phyloP scores from a whole-genome alignment of 1,140 invertebrate genomes.

The Macrocentrus cingulum region DNA sequence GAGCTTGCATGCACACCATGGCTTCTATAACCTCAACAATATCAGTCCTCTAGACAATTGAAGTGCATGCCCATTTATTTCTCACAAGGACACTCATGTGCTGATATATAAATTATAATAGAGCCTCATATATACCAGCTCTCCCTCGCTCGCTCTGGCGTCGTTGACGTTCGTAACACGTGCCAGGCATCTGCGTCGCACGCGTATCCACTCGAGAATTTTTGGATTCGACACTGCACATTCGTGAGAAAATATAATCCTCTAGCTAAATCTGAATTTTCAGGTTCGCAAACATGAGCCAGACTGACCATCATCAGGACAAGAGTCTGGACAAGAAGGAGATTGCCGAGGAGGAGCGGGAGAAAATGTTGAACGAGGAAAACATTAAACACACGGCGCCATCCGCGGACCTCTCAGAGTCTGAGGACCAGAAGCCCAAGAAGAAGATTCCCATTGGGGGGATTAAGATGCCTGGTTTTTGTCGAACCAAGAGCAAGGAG shows the following conservation, averaged over 20 bases:
- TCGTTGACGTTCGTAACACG: conserved; percentile 21
- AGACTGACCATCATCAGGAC: conserved; percentile 38
- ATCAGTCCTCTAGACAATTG: no score
- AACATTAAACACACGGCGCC: conserved; percentile 56
- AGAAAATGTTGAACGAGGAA: conserved; percentile 70
- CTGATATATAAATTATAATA: neutral
- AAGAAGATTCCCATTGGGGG: conserved; percentile 78
- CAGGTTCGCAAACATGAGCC: no score
- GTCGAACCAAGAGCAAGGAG: conserved; percentile 73
- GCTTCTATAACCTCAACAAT: neutral
- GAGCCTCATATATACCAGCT: neutral
- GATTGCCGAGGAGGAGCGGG: conserved; percentile 70
- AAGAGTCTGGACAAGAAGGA: conserved; percentile 71
- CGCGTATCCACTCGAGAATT: conserved; percentile 7
- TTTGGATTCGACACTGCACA: neutral
- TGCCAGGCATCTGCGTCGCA: conserved; percentile 28
- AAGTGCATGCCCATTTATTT: no score
- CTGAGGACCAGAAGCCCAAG: conserved; percentile 67
- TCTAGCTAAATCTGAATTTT: neutral
- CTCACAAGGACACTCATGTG: neutral
- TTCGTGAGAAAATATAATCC: neutral
- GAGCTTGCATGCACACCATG: neutral
- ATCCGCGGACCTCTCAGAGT: conserved; percentile 50
- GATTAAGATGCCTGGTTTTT: conserved; percentile 81
- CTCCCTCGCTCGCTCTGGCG: neutral